These are phyloP conservation scores for Pegoplata infirma DNA, from an alignment of 2,888 invertebrate genomes.

Conservation along the genomic window DNA sequence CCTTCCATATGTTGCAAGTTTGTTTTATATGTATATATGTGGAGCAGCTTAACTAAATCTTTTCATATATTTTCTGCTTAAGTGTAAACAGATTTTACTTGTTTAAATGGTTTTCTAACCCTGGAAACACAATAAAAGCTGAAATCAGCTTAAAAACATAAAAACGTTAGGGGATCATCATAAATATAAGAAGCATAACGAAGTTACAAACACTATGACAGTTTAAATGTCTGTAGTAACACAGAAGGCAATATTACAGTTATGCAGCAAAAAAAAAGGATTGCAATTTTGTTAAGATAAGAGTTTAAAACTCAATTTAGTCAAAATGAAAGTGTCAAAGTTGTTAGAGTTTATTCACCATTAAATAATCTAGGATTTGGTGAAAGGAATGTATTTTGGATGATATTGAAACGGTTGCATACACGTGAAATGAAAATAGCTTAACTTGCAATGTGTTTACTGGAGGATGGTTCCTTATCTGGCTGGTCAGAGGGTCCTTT, in stretches of 20 bases:
- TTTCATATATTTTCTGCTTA: conserved; percentile 37
- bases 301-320: too few relatives aligned
- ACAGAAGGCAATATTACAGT: background rate
- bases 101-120: conserved; percentile 38
- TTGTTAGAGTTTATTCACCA: too few relatives aligned
- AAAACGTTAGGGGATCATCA: conserved; percentile 33
- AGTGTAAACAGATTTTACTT: conserved; percentile 48
- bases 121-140: conserved; percentile 20
- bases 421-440: too few relatives aligned
- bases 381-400: too few relatives aligned
- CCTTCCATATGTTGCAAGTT: conserved; percentile 41
- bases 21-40: too few relatives aligned
- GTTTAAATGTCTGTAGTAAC: background rate
- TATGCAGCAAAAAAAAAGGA: background rate
- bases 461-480: too few relatives aligned
- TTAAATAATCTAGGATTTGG: too few relatives aligned
- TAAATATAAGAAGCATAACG: conserved; percentile 31
- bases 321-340: too few relatives aligned
- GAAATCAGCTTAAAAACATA: conserved; percentile 32
- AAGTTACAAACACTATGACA: conserved; percentile 6
- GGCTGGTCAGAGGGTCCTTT: too few relatives aligned
- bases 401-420: too few relatives aligned
- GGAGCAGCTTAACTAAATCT: conserved; percentile 38
- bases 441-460: too few relatives aligned
- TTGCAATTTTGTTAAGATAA: background rate